Evolutionary conservation across 2,113 vertebrate genomes (phyloP).

Genomic region (Choloepus hoffmanni): DNA sequence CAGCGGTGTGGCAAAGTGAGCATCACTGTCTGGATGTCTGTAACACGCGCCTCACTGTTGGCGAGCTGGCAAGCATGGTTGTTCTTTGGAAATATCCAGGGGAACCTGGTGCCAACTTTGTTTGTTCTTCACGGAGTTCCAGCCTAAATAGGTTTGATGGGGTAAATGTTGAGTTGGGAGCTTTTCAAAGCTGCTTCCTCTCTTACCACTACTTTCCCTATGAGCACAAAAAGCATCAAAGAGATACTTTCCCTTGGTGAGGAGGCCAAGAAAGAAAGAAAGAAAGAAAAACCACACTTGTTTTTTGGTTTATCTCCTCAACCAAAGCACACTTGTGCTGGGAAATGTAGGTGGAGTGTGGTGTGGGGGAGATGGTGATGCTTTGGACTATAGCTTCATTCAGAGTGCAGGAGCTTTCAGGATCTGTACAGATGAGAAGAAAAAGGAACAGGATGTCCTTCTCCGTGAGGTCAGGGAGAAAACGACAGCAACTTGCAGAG

Average conservation of each 20-base stretch:
- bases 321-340: neutral
- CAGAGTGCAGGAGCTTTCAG: neutral
- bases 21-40: neutral
- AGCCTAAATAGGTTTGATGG: neutral
- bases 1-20: too few relatives aligned
- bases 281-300: accelerated
- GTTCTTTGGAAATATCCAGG: neutral
- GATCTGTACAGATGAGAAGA: conserved; percentile 52
- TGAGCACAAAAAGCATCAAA: neutral
- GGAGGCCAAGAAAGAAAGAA: neutral
- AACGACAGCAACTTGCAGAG: conserved; percentile 61
- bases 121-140: neutral
- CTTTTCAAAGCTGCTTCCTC: neutral
- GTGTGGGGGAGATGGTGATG: too few relatives aligned
- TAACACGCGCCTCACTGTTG: accelerated
- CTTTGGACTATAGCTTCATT: conserved; percentile 66
- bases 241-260: neutral
- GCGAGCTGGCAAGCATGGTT: accelerated
- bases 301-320: neutral
- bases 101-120: neutral
- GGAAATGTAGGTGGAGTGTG: neutral
- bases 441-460: conserved; percentile 35
- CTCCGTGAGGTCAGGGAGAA: conserved; percentile 27
- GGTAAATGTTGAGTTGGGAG: neutral
- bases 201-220: neutral